Evolutionary conservation across 2,888 invertebrate species (phyloP).

Genomic region (Noctua janthe): DNA sequence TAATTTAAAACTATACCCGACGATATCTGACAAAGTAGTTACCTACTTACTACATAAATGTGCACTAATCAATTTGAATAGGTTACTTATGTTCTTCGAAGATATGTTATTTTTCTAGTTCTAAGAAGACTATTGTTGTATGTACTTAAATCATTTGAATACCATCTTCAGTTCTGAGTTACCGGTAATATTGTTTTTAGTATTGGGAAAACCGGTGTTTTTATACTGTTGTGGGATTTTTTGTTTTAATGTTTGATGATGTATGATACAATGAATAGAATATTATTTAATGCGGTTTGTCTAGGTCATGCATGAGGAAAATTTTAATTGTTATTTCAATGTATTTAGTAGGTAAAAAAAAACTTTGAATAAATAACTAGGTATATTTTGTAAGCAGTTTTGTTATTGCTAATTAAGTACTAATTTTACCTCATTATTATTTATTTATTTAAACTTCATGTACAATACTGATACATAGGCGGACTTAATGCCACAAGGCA

Average conservation of each 20-base stretch:
- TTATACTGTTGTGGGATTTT: constrained; percentile 3
- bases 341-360: not conserved
- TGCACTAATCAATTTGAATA: not conserved
- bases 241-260: not conserved
- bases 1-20: no score
- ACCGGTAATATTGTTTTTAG: constrained; percentile 21
- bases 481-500: no score
- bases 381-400: not conserved
- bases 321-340: not conserved
- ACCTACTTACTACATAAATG: not conserved
- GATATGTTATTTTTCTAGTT: constrained; percentile 27
- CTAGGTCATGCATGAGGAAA: not conserved
- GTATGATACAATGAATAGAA: not conserved
- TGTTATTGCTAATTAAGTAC: not conserved
- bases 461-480: no score
- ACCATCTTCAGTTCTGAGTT: constrained; percentile 2
- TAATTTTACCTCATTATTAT: no score
- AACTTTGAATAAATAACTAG: no score
- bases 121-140: constrained; percentile 37
- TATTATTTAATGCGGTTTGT: constrained; percentile 14
- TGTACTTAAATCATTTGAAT: constrained; percentile 25
- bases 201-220: constrained; percentile 32
- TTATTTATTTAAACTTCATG: no score
- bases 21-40: no score
- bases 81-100: not conserved